phyloP scores from a whole-genome alignment of 2,113 vertebrate genomes.

The Pelodiscus sinensis region DNA sequence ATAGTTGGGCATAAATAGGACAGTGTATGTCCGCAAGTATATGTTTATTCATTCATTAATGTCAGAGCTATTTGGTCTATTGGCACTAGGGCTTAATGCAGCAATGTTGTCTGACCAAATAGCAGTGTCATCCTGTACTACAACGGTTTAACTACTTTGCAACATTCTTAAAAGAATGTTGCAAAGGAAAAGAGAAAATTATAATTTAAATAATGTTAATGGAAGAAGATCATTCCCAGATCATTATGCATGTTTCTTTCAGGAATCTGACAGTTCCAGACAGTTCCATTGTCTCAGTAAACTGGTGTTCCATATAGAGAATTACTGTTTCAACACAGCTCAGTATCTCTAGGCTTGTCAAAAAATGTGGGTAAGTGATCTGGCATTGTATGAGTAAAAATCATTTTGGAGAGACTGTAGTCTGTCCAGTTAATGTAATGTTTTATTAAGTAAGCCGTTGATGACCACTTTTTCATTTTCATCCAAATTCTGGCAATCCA shows the following conservation, averaged over 20 bases:
- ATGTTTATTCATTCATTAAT: conserved; percentile 23
- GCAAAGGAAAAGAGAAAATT: not conserved
- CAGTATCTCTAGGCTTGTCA: not conserved
- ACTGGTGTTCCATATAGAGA: not conserved
- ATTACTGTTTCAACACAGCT: not conserved
- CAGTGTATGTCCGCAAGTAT: not conserved
- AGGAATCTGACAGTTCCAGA: not conserved
- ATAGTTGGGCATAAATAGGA: conserved; percentile 18
- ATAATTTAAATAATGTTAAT: conserved; percentile 5
- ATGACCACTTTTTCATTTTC: not conserved
- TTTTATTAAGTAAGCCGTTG: not conserved
- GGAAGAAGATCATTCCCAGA: not conserved
- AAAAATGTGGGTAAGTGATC: not conserved
- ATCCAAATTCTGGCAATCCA: not conserved
- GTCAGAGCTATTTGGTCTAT: not conserved
- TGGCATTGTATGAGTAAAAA: not conserved
- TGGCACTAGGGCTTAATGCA: conserved; percentile 3
- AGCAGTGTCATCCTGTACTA: not conserved
- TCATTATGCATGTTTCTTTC: not conserved
- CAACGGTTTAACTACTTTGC: not conserved
- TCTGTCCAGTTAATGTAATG: not conserved
- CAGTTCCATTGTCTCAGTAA: not conserved
- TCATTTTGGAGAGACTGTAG: not conserved
- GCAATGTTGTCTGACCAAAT: conserved; percentile 16
- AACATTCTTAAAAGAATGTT: not conserved